A percentile compares a stretch with the other conserved stretches of the same genome.
Evolutionary conservation across 1,140 invertebrate species (phyloP).

Genomic region (Drosophila erecta): DNA sequence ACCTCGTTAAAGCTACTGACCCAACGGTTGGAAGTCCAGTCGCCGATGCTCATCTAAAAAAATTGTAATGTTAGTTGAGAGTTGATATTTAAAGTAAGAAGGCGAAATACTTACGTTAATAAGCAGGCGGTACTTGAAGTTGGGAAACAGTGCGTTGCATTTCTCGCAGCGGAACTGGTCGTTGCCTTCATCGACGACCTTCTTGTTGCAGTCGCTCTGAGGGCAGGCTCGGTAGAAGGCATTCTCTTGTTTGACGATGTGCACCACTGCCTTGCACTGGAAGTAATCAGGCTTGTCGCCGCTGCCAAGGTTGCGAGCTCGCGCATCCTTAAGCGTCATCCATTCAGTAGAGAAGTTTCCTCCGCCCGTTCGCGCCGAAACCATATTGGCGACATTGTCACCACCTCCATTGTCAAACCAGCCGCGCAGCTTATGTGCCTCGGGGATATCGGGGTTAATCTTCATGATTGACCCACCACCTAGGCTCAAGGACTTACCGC

Average conservation of each 20-base stretch:
- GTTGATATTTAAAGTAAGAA: background rate
- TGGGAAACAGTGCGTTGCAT: constrained; percentile 93
- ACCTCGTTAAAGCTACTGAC: constrained; percentile 95
- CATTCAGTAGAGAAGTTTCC: constrained; percentile 86
- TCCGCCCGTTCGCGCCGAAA: constrained; percentile 87
- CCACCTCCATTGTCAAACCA: constrained; percentile 95
- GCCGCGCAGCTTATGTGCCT: constrained; percentile 93
- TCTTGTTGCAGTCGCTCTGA: constrained; percentile 95
- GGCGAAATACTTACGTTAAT: constrained; percentile 89
- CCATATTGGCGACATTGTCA: constrained; percentile 86
- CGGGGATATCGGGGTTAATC: constrained; percentile 95
- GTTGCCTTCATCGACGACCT: constrained; percentile 93
- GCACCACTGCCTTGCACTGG: constrained; percentile 89
- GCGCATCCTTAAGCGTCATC: constrained; percentile 91
- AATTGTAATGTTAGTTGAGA: background rate
- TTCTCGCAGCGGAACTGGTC: constrained; percentile 97
- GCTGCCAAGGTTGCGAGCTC: constrained; percentile 87
- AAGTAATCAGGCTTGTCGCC: constrained; percentile 93
- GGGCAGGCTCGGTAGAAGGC: constrained; percentile 96
- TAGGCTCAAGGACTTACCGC: constrained; percentile 87
- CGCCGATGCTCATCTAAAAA: constrained; percentile 90
- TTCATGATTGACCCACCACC: constrained; percentile 87
- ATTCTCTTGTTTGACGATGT: constrained; percentile 88
- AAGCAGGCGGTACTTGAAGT: constrained; percentile 94
- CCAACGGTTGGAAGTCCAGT: constrained; percentile 93